These are phyloP conservation scores for Hyla sarda DNA, from an alignment of 2,113 vertebrate genomes.

Conservation along the genomic window DNA sequence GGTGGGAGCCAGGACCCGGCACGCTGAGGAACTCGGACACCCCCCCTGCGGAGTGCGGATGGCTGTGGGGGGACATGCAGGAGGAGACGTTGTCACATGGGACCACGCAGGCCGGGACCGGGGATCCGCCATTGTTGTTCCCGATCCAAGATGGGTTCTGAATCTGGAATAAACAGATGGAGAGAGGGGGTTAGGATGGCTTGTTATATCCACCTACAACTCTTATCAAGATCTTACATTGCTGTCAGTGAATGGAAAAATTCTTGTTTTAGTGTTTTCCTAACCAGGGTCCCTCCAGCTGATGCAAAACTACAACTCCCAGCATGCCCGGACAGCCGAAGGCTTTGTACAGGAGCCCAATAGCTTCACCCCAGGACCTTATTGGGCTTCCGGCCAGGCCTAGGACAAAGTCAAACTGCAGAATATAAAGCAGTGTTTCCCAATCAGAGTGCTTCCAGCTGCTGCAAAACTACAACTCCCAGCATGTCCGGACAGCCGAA, in stretches of 20 bases:
- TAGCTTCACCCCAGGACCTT: too few species aligned
- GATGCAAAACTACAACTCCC: too few species aligned
- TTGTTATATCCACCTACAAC: neutral
- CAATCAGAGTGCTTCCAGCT: too few species aligned
- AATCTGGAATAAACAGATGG: conserved; percentile 77
- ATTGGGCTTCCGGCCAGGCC: too few species aligned
- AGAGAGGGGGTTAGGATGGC: neutral
- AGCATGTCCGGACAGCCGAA: too few species aligned
- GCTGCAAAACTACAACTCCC: too few species aligned
- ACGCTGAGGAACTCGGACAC: conserved; percentile 93
- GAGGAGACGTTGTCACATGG: conserved; percentile 92
- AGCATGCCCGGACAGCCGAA: too few species aligned
- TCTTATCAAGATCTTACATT: neutral
- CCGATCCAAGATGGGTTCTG: conserved; percentile 97
- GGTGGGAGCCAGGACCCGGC: conserved; percentile 80
- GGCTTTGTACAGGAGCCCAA: too few species aligned
- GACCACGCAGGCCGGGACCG: conserved; percentile 92
- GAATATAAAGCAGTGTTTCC: too few species aligned
- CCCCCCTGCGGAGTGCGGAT: conserved; percentile 85
- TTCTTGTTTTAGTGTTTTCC: neutral
- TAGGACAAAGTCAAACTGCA: too few species aligned
- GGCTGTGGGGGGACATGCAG: conserved; percentile 92
- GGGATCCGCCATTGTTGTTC: conserved; percentile 86
- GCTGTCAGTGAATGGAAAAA: neutral
- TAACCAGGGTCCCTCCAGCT: too few species aligned